Evolutionary conservation across 2,888 invertebrate genomes (phyloP).

Genomic region (Druceiella hillmani): DNA sequence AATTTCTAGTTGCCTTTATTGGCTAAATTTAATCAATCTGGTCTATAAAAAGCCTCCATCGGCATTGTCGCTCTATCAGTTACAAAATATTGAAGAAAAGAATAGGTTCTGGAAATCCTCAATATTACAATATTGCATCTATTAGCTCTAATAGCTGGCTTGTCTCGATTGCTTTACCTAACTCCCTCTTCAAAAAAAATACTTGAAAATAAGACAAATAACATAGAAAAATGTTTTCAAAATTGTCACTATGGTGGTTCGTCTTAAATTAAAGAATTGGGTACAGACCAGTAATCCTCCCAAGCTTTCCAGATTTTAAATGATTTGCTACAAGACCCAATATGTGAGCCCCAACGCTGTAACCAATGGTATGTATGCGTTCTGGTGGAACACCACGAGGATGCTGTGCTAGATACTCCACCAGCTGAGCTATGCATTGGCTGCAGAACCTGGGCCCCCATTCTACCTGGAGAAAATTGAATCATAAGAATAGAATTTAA

Average conservation of each 20-base stretch:
- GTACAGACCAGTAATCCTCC: slow-evolving; percentile 70
- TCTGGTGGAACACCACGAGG: slow-evolving; percentile 72
- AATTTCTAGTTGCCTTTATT: no score
- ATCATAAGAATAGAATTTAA: no score
- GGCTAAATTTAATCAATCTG: no score
- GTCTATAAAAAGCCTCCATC: no score
- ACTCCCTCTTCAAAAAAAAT: no score
- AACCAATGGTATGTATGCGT: slow-evolving; percentile 74
- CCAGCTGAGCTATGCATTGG: slow-evolving; percentile 74
- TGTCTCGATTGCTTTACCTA: no score
- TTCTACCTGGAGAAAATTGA: slow-evolving; percentile 51
- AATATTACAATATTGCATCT: no score
- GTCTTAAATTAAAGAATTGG: not conserved
- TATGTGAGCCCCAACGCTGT: slow-evolving; percentile 84
- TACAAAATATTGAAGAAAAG: no score
- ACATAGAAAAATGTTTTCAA: not conserved
- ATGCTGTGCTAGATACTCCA: slow-evolving; percentile 72
- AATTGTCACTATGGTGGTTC: not conserved
- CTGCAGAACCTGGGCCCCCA: slow-evolving; percentile 60
- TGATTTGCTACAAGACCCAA: slow-evolving; percentile 79
- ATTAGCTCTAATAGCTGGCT: no score
- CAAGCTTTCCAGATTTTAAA: slow-evolving; percentile 68
- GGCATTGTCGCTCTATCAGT: no score
- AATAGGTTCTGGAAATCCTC: no score
- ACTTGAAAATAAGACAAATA: no score